Base-by-base conservation (phyloP, 2,797 vertebrate genomes). In the Notolabrus celidotus region DNA sequence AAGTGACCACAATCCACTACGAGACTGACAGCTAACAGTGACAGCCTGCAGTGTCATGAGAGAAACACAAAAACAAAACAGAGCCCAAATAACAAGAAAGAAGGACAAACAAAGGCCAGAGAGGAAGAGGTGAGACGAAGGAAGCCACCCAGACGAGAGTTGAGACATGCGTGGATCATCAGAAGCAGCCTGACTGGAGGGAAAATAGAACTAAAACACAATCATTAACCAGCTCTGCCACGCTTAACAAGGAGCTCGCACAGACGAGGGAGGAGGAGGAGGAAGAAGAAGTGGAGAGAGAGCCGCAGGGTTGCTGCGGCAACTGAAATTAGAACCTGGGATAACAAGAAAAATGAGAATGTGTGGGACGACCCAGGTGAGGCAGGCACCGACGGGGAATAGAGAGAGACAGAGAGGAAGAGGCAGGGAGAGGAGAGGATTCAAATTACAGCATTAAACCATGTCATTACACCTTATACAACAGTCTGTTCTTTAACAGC, bases 291-390 rank as follows among this genome's bases (percentile, higher is more conserved):
- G 29, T 7, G 29, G 29, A 31, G 29, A 79, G 61, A 33, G 68
- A 83, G 77, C 65, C 42, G 20, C 55, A 38, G 74, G 72, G 91
- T 93, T 92, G 78, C 91, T 36, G 72, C 66, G 25, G 90, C 83
- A 91, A 92, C 91, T 73, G 77, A 82, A 88, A 91, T 88, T 85
- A 88, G 68, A 86, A 68, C 69, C 77, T 54, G 50, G 61, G 81
- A 86, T 81, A 84, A 84, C 51, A 77, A 85, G 79, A 86, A 70
- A 72, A 67, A 84, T 39, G n/a, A 79, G 57, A 79, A 64, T 27
- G 67, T 57, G 82, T 74, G 79, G 66, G 73, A 80, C 9, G 70
- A 91, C 46, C 73, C 58, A 82, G 87, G 87, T 90, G 83, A 90
- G 69, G 80, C 38, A 60, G 62, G 69, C 47, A 36, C 56, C 77